phyloP scores from a whole-genome alignment of 2,797 vertebrate genomes.

The Lepilemur septentrionalis region DNA sequence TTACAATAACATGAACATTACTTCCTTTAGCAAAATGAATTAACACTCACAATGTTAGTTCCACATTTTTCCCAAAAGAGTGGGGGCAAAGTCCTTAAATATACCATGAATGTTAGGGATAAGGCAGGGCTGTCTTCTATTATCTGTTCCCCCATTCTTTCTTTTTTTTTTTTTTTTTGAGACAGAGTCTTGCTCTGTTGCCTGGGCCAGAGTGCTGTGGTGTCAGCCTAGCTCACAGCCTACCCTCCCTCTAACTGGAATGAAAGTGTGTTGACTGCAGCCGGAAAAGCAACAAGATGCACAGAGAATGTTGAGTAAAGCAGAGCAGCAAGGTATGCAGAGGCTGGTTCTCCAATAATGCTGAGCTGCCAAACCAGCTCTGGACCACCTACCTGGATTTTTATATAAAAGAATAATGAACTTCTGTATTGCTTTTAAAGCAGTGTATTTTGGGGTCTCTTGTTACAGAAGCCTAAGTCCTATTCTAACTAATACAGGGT shows the following conservation, averaged over 20 bases:
- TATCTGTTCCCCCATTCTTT: background rate
- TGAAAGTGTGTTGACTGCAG: background rate
- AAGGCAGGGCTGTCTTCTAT: background rate
- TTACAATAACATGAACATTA: background rate
- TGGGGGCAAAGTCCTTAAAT: background rate
- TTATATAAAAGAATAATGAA: background rate
- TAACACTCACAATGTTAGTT: constrained; percentile 9
- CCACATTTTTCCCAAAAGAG: constrained; percentile 1
- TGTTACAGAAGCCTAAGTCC: constrained; percentile 4
- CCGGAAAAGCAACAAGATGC: background rate
- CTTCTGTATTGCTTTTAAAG: background rate
- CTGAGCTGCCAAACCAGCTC: background rate
- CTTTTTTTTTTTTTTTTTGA: too few relatives aligned
- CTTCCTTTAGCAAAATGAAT: background rate
- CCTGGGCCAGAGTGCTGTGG: too few relatives aligned
- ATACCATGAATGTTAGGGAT: background rate
- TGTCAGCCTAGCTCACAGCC: too few relatives aligned
- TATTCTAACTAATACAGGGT: background rate
- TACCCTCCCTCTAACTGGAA: background rate
- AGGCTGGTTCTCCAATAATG: background rate
- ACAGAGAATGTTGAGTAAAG: background rate
- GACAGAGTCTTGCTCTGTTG: too few relatives aligned
- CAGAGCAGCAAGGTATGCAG: background rate
- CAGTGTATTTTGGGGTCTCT: background rate
- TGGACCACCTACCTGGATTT: background rate